Conservation (phyloP, 1,140 invertebrate species). For the Lasioglossum baleicum region DNA sequence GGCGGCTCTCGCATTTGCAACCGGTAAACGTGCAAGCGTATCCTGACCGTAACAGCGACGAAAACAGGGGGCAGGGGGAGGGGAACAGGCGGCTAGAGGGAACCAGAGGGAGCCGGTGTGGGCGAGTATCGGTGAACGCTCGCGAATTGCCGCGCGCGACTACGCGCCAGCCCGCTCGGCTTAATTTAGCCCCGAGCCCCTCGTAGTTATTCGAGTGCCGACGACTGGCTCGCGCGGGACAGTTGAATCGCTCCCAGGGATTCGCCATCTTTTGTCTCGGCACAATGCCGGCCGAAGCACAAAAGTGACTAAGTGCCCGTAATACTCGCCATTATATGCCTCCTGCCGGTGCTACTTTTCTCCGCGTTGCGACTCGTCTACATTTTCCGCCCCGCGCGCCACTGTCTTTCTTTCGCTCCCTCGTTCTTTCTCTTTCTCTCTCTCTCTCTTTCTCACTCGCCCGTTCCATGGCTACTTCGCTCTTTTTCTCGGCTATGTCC, state of each 20-base stretch:
- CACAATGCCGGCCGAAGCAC: conserved; percentile 70
- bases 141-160: conserved; percentile 38
- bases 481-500: not conserved
- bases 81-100: conserved; percentile 11
- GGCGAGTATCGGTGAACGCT: conserved; percentile 45
- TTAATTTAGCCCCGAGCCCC: conserved; percentile 66
- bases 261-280: conserved; percentile 75
- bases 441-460: no score
- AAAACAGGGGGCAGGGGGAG: not conserved
- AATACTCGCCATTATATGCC: conserved; percentile 73
- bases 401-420: no score
- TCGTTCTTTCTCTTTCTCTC: no score
- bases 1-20: conserved; percentile 26
- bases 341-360: conserved; percentile 44
- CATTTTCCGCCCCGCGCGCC: conserved; percentile 4
- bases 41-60: conserved; percentile 36
- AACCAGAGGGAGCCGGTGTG: not conserved
- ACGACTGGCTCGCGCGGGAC: conserved; percentile 64
- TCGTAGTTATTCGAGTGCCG: conserved; percentile 60
- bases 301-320: conserved; percentile 78
- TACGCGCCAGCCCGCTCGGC: conserved; percentile 50
- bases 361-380: conserved; percentile 18
- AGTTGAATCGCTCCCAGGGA: conserved; percentile 71
- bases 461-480: no score
- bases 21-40: conserved; percentile 6